phyloP scores from a whole-genome alignment of 2,113 vertebrate genomes.

The Tetraodon nigroviridis region DNA sequence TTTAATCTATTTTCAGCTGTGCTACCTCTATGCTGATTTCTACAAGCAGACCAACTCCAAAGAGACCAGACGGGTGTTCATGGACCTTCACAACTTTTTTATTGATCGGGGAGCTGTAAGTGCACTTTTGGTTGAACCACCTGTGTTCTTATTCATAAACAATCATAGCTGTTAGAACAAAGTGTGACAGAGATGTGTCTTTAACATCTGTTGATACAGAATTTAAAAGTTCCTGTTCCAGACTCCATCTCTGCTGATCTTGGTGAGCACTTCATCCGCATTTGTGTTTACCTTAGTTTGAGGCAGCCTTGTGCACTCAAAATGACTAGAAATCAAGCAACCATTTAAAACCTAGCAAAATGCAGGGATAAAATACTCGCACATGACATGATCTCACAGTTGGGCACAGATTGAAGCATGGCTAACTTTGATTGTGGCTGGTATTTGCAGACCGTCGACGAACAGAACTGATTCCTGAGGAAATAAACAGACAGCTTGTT shows the following conservation, averaged over 20 bases:
- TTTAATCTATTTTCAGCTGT: conserved; percentile 74
- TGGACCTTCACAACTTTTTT: conserved; percentile 88
- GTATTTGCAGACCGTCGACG: conserved; percentile 82
- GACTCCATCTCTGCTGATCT: conserved; percentile 89
- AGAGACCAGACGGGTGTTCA: conserved; percentile 92
- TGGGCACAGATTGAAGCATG: background rate
- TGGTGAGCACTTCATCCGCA: conserved; percentile 70
- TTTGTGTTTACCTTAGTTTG: conserved; percentile 1
- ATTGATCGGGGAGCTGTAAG: conserved; percentile 90
- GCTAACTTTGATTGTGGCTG: conserved; percentile 11
- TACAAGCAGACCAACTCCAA: conserved; percentile 97
- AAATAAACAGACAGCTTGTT: conserved; percentile 88
- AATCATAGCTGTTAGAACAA: background rate
- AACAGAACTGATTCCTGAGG: conserved; percentile 90
- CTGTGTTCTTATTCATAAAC: background rate
- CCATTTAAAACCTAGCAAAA: conserved; percentile 9
- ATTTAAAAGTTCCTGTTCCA: conserved; percentile 90
- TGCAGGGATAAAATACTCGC: no score
- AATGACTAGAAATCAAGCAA: conserved; percentile 39
- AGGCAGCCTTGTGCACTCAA: background rate
- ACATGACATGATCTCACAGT: no score
- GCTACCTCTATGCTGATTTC: conserved; percentile 94
- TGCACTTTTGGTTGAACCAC: conserved; percentile 15
- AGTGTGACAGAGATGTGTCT: background rate
- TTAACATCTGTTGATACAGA: conserved; percentile 65